phyloP scores from a whole-genome alignment of 1,140 invertebrate species.

The Papilio aristodemus region DNA sequence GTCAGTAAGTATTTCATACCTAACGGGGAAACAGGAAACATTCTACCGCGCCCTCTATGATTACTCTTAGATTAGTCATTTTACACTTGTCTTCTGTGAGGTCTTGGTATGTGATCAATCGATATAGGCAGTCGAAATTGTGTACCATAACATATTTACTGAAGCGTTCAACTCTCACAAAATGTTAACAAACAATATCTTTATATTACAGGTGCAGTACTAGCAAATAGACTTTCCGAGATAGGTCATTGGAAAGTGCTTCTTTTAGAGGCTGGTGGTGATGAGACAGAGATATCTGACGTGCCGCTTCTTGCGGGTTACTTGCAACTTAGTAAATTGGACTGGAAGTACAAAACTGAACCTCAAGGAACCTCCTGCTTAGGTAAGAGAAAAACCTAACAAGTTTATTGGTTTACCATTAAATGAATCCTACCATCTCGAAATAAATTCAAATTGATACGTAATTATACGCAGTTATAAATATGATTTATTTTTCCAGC shows the following conservation, averaged over 20 bases:
- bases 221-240: slow-evolving; percentile 92
- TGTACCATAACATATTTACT: no score
- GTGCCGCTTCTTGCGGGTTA: slow-evolving; percentile 93
- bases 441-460: no score
- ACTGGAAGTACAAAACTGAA: slow-evolving; percentile 96
- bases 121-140: no score
- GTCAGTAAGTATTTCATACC: slow-evolving; percentile 76
- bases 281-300: slow-evolving; percentile 94
- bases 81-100: no score
- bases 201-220: slow-evolving; percentile 85
- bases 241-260: slow-evolving; percentile 91
- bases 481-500: slow-evolving; percentile 77
- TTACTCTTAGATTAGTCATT: no score
- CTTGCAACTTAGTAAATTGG: slow-evolving; percentile 91
- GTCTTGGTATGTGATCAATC: no score
- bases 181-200: no score
- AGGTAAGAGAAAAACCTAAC: no score
- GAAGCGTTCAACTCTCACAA: not conserved
- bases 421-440: not conserved
- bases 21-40: not conserved
- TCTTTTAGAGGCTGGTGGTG: slow-evolving; percentile 93
- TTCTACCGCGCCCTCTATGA: not conserved
- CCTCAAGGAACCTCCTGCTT: slow-evolving; percentile 91
- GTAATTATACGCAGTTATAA: not conserved
- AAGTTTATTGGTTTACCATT: no score